phyloP scores from a whole-genome alignment of 2,797 vertebrate genomes.

The Schizopygopsis pylzovi region DNA sequence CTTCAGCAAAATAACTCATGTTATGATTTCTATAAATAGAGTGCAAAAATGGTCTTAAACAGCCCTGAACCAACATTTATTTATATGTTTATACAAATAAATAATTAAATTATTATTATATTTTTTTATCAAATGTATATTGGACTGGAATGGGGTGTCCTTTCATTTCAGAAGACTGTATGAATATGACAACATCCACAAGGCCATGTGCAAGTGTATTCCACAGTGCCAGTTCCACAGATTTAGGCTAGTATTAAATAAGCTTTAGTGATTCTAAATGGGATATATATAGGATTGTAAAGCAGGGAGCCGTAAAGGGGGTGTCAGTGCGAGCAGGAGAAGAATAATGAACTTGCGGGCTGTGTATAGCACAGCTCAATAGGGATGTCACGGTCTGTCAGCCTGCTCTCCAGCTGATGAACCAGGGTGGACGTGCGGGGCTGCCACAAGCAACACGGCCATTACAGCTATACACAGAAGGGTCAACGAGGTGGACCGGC shows the following conservation, averaged over 20 bases:
- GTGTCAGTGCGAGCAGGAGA: conserved; percentile 48
- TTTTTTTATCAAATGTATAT: no score
- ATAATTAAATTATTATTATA: no score
- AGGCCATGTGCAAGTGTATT: neutral
- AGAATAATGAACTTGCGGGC: conserved; percentile 52
- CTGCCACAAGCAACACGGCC: neutral
- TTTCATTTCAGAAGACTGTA: no score
- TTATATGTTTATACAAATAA: no score
- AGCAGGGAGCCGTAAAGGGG: conserved; percentile 43
- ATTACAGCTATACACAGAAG: conserved; percentile 20
- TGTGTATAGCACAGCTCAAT: conserved; percentile 51
- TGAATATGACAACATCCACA: neutral
- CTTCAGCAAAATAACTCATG: no score
- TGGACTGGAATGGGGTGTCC: no score
- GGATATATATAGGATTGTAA: conserved; percentile 53
- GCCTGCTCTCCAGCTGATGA: conserved; percentile 35
- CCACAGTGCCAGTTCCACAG: conserved; percentile 11
- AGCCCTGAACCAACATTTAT: no score
- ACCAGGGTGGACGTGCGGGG: neutral
- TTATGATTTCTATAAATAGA: no score
- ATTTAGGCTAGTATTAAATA: conserved; percentile 20
- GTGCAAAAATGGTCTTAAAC: no score
- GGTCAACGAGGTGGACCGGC: neutral
- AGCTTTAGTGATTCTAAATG: conserved; percentile 43
- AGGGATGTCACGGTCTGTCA: conserved; percentile 57